These are phyloP conservation scores for Poeciliopsis presidionis DNA, from an alignment of 2,797 vertebrate species.

Conservation along the genomic window DNA sequence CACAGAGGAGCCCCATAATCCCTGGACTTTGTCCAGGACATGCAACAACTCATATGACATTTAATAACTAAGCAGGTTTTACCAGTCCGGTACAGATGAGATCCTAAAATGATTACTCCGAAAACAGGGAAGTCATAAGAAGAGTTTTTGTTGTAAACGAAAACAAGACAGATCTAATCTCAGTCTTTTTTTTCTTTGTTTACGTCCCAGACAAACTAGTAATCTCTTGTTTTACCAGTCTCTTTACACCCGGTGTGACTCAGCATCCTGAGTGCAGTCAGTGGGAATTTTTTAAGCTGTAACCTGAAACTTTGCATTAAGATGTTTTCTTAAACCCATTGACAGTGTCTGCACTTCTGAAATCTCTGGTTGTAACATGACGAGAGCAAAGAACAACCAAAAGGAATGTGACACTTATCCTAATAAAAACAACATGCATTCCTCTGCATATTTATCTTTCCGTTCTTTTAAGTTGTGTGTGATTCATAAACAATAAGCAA, in stretches of 20 bases:
- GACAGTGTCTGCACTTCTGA: background rate
- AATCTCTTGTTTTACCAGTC: slow-evolving; percentile 12
- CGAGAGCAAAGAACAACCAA: slow-evolving; percentile 9
- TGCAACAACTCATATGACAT: slow-evolving; percentile 9
- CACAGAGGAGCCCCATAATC: slow-evolving; percentile 22
- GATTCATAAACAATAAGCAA: background rate
- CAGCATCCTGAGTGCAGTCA: background rate
- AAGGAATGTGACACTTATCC: slow-evolving; percentile 33
- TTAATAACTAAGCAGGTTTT: background rate
- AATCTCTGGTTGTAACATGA: slow-evolving; percentile 9
- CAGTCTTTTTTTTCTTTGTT: slow-evolving; percentile 29
- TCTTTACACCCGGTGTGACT: slow-evolving; percentile 10
- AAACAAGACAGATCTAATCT: slow-evolving; percentile 23
- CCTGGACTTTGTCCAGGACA: slow-evolving; percentile 10
- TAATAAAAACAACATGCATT: background rate
- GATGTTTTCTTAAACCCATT: slow-evolving; percentile 1
- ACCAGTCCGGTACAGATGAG: slow-evolving; percentile 2
- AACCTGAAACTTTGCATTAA: slow-evolving; percentile 62
- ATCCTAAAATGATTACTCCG: slow-evolving; percentile 21
- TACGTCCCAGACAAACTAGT: slow-evolving; percentile 7
- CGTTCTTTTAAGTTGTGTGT: background rate
- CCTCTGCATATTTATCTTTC: slow-evolving; percentile 14
- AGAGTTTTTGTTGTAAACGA: slow-evolving; percentile 21
- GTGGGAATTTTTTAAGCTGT: background rate
- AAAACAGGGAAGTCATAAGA: slow-evolving; percentile 26